Evolutionary conservation across 2,888 invertebrate species (phyloP).

Genomic region (Rhingia rostrata): DNA sequence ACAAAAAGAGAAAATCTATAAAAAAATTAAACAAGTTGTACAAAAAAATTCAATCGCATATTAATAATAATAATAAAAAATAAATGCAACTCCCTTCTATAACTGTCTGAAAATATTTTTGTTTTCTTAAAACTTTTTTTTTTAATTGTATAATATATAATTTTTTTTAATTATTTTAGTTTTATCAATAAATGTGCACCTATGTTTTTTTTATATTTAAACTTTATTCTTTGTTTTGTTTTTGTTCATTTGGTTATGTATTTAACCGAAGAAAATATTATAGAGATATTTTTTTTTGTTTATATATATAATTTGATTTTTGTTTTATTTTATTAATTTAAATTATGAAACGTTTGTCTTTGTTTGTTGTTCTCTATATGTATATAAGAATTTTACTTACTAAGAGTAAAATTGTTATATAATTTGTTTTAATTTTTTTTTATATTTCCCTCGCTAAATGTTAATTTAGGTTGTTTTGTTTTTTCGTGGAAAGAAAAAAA

Average conservation of each 20-base stretch:
- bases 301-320: constrained; percentile 45
- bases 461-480: constrained; percentile 31
- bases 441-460: constrained; percentile 46
- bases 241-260: constrained; percentile 55
- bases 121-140: constrained; percentile 28
- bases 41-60: background rate
- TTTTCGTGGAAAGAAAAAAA: constrained; percentile 33
- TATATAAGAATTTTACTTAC: constrained; percentile 52
- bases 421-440: constrained; percentile 33
- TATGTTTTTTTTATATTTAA: constrained; percentile 64
- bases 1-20: constrained; percentile 1
- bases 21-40: background rate
- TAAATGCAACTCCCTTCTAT: background rate
- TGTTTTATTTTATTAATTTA: constrained; percentile 38
- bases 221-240: constrained; percentile 64
- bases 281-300: constrained; percentile 41
- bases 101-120: constrained; percentile 38
- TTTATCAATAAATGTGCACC: constrained; percentile 74
- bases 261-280: constrained; percentile 65
- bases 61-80: background rate
- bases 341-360: constrained; percentile 72
- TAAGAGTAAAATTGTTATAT: constrained; percentile 41
- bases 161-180: constrained; percentile 58
- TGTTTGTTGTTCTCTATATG: constrained; percentile 58
- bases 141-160: constrained; percentile 31